Evolutionary conservation across 1,140 invertebrate species (phyloP), one percentile per base, ranked within the genome.

Genomic region (Heliothis virescens): DNA sequence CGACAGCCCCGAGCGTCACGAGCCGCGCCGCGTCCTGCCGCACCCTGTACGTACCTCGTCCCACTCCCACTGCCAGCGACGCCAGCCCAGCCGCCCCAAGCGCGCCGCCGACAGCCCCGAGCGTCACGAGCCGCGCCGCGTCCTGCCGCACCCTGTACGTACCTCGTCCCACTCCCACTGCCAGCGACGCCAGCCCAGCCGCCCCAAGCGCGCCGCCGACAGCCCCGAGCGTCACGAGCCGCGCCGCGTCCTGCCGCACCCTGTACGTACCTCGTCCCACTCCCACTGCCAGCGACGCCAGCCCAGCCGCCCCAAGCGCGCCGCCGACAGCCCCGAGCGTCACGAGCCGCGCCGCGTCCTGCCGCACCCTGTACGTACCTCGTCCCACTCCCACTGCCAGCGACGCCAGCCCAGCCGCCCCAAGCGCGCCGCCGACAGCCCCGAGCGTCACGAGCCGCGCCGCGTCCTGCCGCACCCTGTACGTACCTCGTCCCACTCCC

Each of bases 91-190:
- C 41, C 18, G 65, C 10, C 41, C 59, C 34, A 18, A 53, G 15
- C 34, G 60, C 16, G 15, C 78, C 52, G 10, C 52, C 62, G 79
- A 26, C 12, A 7, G 16, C 34, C 15, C 2, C 34, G 29, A 59
- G n/a, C 7, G 34, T 7, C 53, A 5, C 7, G 55, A 48, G 41
- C 12, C 62, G 9, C 50, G 16, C 16, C 53, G 52, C 47, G 29
- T 69, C 71, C 16, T 55, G 9, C 57, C 53, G 2, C 52, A 50
- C 18, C 69, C 59, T 0, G 79, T 69, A 15, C 57, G n/a, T 78
- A 26, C 21, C 21, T 26, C 21, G 21, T 26, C 21, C 21, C 21
- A 26, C 21, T 71, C 41, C 12, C 18, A 29, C 57, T 26, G 21
- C 15, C 48, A 47, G 26, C 41, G 21, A 26, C 2, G 21, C 72